Conservation (phyloP, 35 echinoderm and acorn worm genomes). For the Holothuria glaberrima region DNA sequence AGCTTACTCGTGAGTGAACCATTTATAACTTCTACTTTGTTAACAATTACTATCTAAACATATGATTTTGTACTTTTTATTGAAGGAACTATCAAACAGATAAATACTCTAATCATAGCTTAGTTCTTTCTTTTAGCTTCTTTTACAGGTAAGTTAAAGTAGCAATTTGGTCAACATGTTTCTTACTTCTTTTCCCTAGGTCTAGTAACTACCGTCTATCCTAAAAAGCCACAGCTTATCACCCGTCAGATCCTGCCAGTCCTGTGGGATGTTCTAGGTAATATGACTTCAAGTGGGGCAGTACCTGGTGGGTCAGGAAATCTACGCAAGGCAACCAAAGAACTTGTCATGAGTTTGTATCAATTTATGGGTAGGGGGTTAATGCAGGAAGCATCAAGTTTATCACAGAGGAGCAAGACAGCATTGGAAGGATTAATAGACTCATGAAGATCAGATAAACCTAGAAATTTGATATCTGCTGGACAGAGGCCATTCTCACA, state of each 20-base stretch:
- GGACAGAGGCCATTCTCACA: neutral
- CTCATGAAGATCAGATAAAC: neutral
- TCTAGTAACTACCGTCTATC: constrained; percentile 73
- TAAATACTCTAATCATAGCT: no score
- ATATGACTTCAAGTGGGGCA: constrained; percentile 87
- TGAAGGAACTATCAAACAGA: no score
- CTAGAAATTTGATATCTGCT: neutral
- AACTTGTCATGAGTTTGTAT: constrained; percentile 71
- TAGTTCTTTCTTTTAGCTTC: no score
- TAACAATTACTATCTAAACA: no score
- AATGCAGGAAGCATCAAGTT: constrained; percentile 74
- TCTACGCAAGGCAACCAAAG: constrained; percentile 74
- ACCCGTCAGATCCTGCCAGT: constrained; percentile 88
- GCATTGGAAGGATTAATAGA: constrained; percentile 18
- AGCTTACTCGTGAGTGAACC: constrained; percentile 90
- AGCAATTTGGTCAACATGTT: neutral
- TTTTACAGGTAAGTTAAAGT: no score
- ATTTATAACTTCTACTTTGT: no score
- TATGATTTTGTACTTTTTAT: no score
- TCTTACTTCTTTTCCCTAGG: constrained; percentile 52
- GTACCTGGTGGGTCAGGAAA: constrained; percentile 86
- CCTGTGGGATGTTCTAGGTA: constrained; percentile 86
- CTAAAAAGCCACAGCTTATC: constrained; percentile 84
- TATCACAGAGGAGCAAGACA: constrained; percentile 70
- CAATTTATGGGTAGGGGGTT: constrained; percentile 79